These are phyloP conservation scores for Shinisaurus crocodilurus DNA, from an alignment of 2,113 vertebrate genomes.

Conservation along the genomic window DNA sequence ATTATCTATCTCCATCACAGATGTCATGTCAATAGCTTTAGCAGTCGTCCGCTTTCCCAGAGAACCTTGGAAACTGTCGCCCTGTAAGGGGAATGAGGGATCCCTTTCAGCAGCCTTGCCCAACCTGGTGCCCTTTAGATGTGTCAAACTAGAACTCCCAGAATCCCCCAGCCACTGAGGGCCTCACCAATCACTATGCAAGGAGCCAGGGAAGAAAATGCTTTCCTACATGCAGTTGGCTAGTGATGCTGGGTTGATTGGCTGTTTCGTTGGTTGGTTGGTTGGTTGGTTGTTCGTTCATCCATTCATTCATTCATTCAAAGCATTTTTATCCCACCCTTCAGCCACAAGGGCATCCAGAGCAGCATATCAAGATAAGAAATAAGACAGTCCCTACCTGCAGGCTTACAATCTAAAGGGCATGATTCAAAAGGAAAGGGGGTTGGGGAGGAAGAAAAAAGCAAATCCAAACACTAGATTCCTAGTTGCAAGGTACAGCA, in stretches of 20 bases:
- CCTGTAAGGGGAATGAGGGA: neutral
- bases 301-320: neutral
- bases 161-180: neutral
- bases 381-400: too few species aligned
- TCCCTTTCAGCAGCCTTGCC: neutral
- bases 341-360: too few species aligned
- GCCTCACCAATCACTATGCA: neutral
- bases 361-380: too few species aligned
- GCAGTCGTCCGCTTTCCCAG: neutral
- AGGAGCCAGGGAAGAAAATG: neutral
- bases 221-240: neutral
- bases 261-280: neutral
- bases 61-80: too few species aligned
- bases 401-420: too few species aligned
- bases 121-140: neutral
- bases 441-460: too few species aligned
- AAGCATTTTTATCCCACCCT: neutral
- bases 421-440: too few species aligned
- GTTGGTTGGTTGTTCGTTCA: too few species aligned
- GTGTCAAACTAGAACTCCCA: neutral
- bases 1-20: neutral
- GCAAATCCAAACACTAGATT: too few species aligned
- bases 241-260: neutral
- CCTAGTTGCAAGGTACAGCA: too few species aligned
- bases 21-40: neutral